Conservation (phyloP, 2,113 vertebrate genomes). For the Charadrius vociferus region DNA sequence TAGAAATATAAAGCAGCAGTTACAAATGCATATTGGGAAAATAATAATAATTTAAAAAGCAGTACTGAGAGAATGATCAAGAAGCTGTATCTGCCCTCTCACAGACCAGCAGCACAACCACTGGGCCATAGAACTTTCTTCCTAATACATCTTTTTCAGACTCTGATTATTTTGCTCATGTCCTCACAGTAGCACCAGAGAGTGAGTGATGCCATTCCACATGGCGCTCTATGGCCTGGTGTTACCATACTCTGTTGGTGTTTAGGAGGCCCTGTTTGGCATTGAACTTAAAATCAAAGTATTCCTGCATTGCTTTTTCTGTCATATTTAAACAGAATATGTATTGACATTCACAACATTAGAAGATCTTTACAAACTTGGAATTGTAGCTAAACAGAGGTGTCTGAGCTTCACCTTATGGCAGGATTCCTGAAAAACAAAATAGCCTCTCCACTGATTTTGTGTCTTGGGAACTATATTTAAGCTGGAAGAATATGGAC, state of each 20-base stretch:
- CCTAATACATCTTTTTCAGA: not conserved
- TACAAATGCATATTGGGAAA: too few species aligned
- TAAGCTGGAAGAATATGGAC: not conserved
- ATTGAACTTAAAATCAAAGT: not conserved
- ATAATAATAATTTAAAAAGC: too few species aligned
- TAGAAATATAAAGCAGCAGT: too few species aligned
- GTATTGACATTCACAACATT: too few species aligned
- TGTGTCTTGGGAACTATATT: not conserved
- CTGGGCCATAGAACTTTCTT: not conserved
- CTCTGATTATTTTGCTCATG: not conserved
- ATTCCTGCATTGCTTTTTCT: not conserved
- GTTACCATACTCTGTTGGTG: rapidly evolving
- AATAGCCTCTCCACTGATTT: not conserved
- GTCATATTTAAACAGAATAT: not conserved
- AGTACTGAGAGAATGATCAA: too few species aligned
- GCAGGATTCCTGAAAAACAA: not conserved
- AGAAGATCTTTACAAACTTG: not conserved
- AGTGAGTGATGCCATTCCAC: not conserved
- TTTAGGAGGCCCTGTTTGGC: not conserved
- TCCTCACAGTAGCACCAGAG: not conserved
- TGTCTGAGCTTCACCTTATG: not conserved
- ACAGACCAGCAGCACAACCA: not conserved
- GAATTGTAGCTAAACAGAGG: not conserved
- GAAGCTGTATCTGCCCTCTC: too few species aligned
- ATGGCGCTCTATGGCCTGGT: not conserved